Percentiles rank a stretch among this genome's conserved stretches.
These are phyloP conservation scores for Andrena haemorrhoa DNA, from an alignment of 2,888 invertebrate species.

Conservation along the genomic window DNA sequence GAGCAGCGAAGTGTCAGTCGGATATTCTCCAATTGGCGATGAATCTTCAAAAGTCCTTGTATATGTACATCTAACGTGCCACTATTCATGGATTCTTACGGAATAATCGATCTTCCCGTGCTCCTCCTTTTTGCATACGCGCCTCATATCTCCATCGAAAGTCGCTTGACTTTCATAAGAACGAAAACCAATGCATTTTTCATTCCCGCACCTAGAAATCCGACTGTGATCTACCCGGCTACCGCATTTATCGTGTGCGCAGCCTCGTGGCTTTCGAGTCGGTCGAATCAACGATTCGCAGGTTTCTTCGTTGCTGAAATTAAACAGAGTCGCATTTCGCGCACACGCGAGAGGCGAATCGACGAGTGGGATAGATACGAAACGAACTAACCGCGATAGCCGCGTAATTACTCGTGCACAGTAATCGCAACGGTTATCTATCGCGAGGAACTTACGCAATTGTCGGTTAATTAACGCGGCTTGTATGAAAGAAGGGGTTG, in stretches of 20 bases:
- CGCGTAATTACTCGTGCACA: neutral
- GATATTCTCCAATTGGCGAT: neutral
- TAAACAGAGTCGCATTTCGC: no score
- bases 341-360: no score
- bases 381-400: neutral
- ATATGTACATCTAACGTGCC: neutral
- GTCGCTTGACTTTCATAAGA: slow-evolving; percentile 24
- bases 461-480: neutral
- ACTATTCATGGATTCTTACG: neutral
- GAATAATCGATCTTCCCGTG: neutral
- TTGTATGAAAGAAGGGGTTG: neutral
- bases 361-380: neutral
- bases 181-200: slow-evolving; percentile 30
- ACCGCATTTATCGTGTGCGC: neutral
- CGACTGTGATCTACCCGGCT: neutral
- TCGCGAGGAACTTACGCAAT: slow-evolving; percentile 3
- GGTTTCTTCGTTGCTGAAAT: no score
- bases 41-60: neutral
- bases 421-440: neutral
- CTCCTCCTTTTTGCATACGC: neutral
- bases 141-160: neutral
- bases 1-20: neutral
- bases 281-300: no score
- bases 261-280: no score
- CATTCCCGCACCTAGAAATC: neutral